phyloP scores from a whole-genome alignment of 2,113 vertebrate genomes.

The Shinisaurus crocodilurus region DNA sequence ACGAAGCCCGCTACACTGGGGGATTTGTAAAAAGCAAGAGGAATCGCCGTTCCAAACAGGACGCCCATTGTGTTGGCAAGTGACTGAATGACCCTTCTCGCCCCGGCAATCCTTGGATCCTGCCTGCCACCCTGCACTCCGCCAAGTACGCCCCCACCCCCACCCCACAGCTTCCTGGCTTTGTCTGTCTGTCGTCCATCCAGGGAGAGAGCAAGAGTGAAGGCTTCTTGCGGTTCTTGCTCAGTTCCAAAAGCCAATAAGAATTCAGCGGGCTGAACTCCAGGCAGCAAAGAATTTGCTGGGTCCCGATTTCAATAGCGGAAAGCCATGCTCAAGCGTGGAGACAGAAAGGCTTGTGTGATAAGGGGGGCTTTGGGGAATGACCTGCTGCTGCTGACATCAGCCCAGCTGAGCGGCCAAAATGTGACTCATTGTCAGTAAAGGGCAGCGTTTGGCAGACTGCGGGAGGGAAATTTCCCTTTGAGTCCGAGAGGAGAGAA shows the following conservation, averaged over 20 bases:
- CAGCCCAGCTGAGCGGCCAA: background rate
- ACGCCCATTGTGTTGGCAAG: background rate
- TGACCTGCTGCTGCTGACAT: background rate
- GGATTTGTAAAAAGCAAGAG: background rate
- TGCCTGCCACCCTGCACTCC: background rate
- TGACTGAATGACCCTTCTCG: background rate
- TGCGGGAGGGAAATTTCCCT: background rate
- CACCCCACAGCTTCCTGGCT: background rate
- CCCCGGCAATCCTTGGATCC: background rate
- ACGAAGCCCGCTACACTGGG: background rate
- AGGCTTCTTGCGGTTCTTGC: background rate
- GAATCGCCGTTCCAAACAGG: background rate
- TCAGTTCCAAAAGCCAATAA: background rate
- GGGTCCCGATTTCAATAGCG: background rate
- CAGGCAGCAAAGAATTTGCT: background rate
- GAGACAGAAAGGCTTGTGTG: slow-evolving; percentile 2
- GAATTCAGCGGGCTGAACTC: background rate
- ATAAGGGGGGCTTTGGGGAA: background rate
- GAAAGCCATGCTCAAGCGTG: background rate
- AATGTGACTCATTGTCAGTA: background rate
- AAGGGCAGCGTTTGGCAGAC: background rate
- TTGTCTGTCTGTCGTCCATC: background rate
- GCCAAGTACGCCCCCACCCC: background rate
- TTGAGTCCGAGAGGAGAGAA: background rate
- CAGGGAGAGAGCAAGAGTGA: background rate